Percentiles rank a stretch among this genome's conserved stretches.
Conservation (phyloP, 2,797 vertebrate genomes). For the Peromyscus melanophrys region DNA sequence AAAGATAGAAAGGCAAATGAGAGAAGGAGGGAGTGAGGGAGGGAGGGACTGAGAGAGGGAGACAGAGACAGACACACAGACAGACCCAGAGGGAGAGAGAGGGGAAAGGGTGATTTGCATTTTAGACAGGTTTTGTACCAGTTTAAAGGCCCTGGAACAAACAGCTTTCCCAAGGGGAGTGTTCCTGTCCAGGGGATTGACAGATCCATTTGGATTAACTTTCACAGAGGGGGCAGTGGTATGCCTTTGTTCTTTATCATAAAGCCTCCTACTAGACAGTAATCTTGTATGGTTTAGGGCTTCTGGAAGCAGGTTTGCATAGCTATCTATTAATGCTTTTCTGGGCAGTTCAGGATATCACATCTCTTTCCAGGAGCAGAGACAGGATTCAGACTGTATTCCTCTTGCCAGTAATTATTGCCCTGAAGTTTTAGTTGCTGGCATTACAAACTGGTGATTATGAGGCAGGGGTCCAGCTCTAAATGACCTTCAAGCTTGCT, state of each 20-base stretch:
- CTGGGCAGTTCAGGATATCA: neutral
- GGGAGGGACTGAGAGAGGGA: neutral
- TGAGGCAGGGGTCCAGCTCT: neutral
- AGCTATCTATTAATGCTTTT: neutral
- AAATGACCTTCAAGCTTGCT: neutral
- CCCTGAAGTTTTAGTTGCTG: neutral
- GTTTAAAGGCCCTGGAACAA: neutral
- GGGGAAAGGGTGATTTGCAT: neutral
- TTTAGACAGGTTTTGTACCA: neutral
- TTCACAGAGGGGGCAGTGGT: neutral
- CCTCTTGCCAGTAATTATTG: neutral
- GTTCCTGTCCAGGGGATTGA: neutral
- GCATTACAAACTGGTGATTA: neutral
- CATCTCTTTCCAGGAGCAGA: neutral
- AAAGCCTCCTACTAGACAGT: neutral
- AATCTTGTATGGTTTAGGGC: neutral
- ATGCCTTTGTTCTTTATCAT: neutral
- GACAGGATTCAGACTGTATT: neutral
- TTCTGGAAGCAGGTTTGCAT: neutral
- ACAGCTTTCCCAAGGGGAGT: neutral
- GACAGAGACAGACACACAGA: neutral
- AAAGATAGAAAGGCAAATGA: neutral
- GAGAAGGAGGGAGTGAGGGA: neutral
- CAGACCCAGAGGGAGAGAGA: neutral
- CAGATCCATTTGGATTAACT: neutral